Conservation (phyloP, 30 jellyfish, hydroid and myxozoan species). For the Catostylus mosaicus region DNA sequence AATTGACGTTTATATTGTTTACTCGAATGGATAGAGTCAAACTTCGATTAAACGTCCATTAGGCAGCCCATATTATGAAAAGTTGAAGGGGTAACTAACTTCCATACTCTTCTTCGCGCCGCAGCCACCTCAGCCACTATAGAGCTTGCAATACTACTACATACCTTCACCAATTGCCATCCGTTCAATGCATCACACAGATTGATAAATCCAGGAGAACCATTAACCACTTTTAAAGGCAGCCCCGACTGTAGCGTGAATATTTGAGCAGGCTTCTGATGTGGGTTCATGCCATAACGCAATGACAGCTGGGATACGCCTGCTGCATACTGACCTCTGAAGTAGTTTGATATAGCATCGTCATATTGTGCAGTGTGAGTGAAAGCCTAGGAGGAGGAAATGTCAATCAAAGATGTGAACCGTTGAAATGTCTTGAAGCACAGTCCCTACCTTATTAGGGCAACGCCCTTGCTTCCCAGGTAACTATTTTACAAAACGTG, state of each 20-base stretch:
- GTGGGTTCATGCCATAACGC: conserved; percentile 96
- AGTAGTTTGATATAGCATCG: conserved; percentile 81
- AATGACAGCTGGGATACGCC: conserved; percentile 79
- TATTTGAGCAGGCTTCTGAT: conserved; percentile 90
- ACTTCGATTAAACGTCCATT: too few relatives aligned
- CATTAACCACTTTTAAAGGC: conserved; percentile 81
- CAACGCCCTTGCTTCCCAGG: too few relatives aligned
- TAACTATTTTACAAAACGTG: too few relatives aligned
- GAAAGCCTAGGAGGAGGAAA: conserved; percentile 71
- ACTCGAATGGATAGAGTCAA: too few relatives aligned
- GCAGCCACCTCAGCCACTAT: not conserved
- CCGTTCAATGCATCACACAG: conserved; percentile 93
- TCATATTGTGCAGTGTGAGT: conserved; percentile 91
- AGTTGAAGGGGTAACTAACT: too few relatives aligned
- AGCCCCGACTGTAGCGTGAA: conserved; percentile 46
- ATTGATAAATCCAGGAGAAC: conserved; percentile 95
- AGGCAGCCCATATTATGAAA: too few relatives aligned
- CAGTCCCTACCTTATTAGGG: too few relatives aligned
- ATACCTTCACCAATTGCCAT: conserved; percentile 91
- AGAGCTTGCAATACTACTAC: not conserved
- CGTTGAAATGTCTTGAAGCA: too few relatives aligned
- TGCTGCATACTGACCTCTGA: conserved; percentile 74
- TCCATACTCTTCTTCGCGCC: too few relatives aligned
- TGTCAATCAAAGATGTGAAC: too few relatives aligned
- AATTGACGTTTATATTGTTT: too few relatives aligned